Base-by-base conservation (phyloP, 2,888 invertebrate species). In the Tipula confusa region DNA sequence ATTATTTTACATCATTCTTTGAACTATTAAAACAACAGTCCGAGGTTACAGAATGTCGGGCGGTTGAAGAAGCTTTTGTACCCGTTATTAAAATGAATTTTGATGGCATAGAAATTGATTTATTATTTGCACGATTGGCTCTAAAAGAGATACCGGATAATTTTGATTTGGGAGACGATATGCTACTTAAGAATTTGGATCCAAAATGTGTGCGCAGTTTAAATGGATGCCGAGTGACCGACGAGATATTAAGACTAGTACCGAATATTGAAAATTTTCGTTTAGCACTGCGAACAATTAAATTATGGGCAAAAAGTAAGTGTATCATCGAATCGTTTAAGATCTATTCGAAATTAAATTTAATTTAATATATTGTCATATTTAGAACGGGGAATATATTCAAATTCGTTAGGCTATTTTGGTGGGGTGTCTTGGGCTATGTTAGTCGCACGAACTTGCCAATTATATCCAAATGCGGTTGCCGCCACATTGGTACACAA, bases 401-500 rank as follows among this genome's bases (percentile, higher is more conserved):
- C 98, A 83, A 99, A 99, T 91, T 96, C 96, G 0, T 91, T 99
- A 86, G 99, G 99, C 79, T 99, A 98, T 90, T 93, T 99, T 83
- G 98, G 98, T 83, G 99, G 99, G 85, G 98, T 99, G 9, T 98
- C 98, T 0, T 99, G 99, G 99, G 99, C 99, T 1, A 99, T 99
- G 97, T 90, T 99, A 84, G 99, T 99, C 0, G 99, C 99, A 0
- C 92, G 99, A 85, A 98, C 98, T 0, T 99, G 99, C 89, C 99
- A 99, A 89, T 91, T 99, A 43, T 99, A 99, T 91, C 99, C 99
- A 2, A 98, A 98, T 90, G 99, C 99, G 1, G 93, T 95, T 36
- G 96, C 99, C 0, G 95, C 98, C 1, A 98, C 97, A 0, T 91
- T 99, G 86, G 95, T 99, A 83, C 96, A 98, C 90, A 99, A 99